Conservation (phyloP, 1,140 invertebrate genomes). For the Atta cephalotes region DNA sequence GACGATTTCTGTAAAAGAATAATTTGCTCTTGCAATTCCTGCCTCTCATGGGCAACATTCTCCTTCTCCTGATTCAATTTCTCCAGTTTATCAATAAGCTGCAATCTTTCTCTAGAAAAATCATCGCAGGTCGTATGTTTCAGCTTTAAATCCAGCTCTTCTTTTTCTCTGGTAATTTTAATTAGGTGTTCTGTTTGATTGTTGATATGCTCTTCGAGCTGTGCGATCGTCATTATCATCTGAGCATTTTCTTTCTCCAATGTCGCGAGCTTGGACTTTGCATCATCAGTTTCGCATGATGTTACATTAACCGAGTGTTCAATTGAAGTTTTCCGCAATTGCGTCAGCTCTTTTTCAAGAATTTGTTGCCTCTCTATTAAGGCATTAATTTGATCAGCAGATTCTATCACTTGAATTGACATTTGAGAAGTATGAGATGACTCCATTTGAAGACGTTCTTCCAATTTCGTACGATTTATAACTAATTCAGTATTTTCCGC, state of each 20-base stretch:
- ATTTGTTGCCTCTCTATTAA: slow-evolving; percentile 62
- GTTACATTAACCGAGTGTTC: slow-evolving; percentile 51
- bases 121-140: slow-evolving; percentile 56
- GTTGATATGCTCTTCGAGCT: slow-evolving; percentile 67
- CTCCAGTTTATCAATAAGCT: slow-evolving; percentile 61
- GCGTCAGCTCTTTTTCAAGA: slow-evolving; percentile 63
- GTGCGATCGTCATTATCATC: slow-evolving; percentile 61
- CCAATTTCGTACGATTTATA: slow-evolving; percentile 86
- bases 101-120: slow-evolving; percentile 43
- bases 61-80: slow-evolving; percentile 80
- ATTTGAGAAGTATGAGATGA: slow-evolving; percentile 7
- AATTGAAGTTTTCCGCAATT: slow-evolving; percentile 49
- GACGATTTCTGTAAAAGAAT: slow-evolving; percentile 43
- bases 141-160: slow-evolving; percentile 77
- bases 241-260: slow-evolving; percentile 72
- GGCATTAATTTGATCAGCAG: slow-evolving; percentile 49
- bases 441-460: slow-evolving; percentile 76
- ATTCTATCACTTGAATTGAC: slow-evolving; percentile 27
- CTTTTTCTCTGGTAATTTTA: slow-evolving; percentile 80
- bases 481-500: slow-evolving; percentile 86
- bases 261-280: slow-evolving; percentile 74
- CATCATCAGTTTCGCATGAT: slow-evolving; percentile 66
- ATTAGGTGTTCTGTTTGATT: slow-evolving; percentile 63
- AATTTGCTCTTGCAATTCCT: slow-evolving; percentile 58
- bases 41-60: slow-evolving; percentile 21